Evolutionary conservation across 2,888 invertebrate species (phyloP), one percentile per base, ranked within the genome.

Genomic region (Acanthoscelides obtectus): DNA sequence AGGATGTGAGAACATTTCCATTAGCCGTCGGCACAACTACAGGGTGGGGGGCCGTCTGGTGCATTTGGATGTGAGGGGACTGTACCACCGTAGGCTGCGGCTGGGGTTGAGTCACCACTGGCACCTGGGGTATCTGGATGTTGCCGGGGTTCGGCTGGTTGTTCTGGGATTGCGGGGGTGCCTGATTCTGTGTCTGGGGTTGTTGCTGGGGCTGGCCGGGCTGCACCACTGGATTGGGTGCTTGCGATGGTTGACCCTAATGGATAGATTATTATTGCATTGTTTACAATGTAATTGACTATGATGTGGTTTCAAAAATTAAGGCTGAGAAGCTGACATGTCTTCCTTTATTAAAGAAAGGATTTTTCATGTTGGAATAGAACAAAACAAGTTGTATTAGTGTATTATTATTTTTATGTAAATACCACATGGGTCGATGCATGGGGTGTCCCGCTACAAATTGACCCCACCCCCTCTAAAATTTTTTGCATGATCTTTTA

Each of bases 11-110:
- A 64, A 88, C 88, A 75, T 84, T 84, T 72, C 87, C 87, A 73
- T 88, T 88, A 67, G 88, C 87, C 65, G 88, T 87, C 69, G 88
- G 88, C 73, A 88, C 88, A 70, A 88, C 87, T 63, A 88, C 88
- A n/a, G 88, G 87, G 80, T 88, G 88, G 76, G 85, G 86, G 20
- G 84, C 80, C 65, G 82, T 80, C 66, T 80, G 81, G 71, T 82
- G 84, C 75, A 84, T 81, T 63, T 83, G 79, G 76, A 84, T 71
- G 74, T 83, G 82, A 2, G 75, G 72, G 12, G 77, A 69, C 72
- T 83, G 82, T 66, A 81, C 81, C 64, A 81, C 79, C 72, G 77
- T 80, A 69, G 79, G 73, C 69, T 75, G 77, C 12, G 78, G 74
- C 72, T 74, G 76, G 70, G 73, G 75, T 63, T 71, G 72, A 84